Evolutionary conservation across 1,140 invertebrate species (phyloP).

Genomic region (Manduca sexta): DNA sequence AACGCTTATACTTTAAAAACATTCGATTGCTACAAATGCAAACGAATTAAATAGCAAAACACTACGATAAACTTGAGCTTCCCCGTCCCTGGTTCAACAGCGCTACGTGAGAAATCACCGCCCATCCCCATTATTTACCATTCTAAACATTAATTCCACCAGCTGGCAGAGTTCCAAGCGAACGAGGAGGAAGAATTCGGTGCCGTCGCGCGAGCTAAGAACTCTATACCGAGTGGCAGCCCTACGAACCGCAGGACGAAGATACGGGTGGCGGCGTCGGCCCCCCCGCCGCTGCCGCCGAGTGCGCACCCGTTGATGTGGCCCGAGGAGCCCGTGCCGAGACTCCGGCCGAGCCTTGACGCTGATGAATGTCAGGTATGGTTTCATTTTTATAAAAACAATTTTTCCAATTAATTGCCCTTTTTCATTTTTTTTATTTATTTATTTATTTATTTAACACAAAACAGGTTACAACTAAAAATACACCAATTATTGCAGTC

Average conservation of each 20-base stretch:
- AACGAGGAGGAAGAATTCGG: slow-evolving; percentile 54
- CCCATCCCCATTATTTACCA: no score
- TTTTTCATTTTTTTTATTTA: no score
- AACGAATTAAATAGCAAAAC: no score
- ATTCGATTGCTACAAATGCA: no score
- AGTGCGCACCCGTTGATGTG: slow-evolving; percentile 46
- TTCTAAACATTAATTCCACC: slow-evolving; percentile 1
- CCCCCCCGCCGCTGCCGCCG: slow-evolving; percentile 37
- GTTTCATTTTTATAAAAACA: background rate
- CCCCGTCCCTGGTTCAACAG: background rate
- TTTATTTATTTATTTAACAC: no score
- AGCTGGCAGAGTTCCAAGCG: slow-evolving; percentile 61
- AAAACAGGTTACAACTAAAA: no score
- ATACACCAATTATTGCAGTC: no score
- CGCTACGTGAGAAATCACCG: no score
- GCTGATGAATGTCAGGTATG: slow-evolving; percentile 56
- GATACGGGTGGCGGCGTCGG: slow-evolving; percentile 38
- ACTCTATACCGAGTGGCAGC: slow-evolving; percentile 1
- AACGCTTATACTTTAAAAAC: background rate
- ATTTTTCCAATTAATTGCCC: no score
- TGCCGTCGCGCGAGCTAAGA: slow-evolving; percentile 13
- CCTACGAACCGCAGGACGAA: slow-evolving; percentile 14
- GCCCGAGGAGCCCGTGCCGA: slow-evolving; percentile 42
- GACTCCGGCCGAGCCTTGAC: slow-evolving; percentile 32
- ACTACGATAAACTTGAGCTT: no score